These are phyloP conservation scores for Leptocoma aspasia DNA, from an alignment of 2,113 vertebrate species.

Conservation along the genomic window DNA sequence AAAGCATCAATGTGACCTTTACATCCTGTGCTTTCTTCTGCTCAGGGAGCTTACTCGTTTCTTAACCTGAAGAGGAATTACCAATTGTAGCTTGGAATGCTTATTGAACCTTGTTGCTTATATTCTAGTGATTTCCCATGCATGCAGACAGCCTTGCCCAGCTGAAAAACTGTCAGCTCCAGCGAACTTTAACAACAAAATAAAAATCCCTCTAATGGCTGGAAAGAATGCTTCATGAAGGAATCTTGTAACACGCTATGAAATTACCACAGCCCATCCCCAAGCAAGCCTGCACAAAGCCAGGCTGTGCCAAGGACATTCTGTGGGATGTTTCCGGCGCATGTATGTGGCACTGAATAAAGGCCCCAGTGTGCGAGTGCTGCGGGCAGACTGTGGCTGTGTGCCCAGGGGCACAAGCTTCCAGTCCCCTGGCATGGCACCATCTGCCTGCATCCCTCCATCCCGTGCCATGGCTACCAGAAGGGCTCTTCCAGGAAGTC, in stretches of 20 bases:
- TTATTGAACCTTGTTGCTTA: background rate
- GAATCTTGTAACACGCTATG: background rate
- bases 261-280: constrained; percentile 22
- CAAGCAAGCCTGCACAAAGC: background rate
- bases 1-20: background rate
- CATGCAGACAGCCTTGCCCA: background rate
- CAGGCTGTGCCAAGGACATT: constrained; percentile 51
- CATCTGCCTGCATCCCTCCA: background rate
- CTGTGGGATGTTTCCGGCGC: background rate
- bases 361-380: background rate
- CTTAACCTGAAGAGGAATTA: background rate
- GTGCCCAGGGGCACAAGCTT: background rate
- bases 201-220: background rate
- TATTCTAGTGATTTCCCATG: background rate
- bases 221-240: constrained; percentile 43
- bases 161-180: background rate
- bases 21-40: background rate
- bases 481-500: background rate
- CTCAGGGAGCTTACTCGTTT: background rate
- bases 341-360: background rate
- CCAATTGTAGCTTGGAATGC: background rate
- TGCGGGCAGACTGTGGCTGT: background rate
- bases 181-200: background rate
- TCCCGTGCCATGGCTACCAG: background rate
- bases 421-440: fast-evolving